These are phyloP conservation scores for Sebastolobus altivelis DNA, from an alignment of 2,797 vertebrate species.

Conservation along the genomic window DNA sequence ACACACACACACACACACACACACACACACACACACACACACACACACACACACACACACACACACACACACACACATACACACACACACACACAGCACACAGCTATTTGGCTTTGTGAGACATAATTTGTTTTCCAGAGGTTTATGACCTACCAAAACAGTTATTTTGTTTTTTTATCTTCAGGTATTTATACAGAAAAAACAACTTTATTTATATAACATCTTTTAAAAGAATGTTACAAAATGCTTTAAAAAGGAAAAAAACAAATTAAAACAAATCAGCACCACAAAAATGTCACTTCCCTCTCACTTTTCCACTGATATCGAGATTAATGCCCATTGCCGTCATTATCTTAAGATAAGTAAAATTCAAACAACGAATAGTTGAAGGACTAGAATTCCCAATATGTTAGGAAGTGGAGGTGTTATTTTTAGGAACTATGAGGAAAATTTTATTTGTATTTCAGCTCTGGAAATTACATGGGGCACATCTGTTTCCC, in stretches of 20 bases:
- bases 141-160: not conserved
- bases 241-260: constrained; percentile 1
- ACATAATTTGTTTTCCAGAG: not conserved
- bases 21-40: not conserved
- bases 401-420: not conserved
- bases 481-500: not conserved
- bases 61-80: constrained; percentile 9
- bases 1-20: not conserved
- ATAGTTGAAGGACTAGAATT: not conserved
- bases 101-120: too few relatives aligned
- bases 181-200: not conserved
- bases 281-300: not conserved
- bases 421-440: not conserved
- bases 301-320: not conserved
- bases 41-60: not conserved
- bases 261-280: not conserved
- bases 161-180: not conserved
- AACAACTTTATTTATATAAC: not conserved
- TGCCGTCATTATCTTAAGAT: not conserved
- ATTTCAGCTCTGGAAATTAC: not conserved
- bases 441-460: not conserved
- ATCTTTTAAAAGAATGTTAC: not conserved
- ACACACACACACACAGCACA: not conserved
- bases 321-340: not conserved
- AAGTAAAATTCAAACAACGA: not conserved